These are phyloP conservation scores for Xestoiulus laeticollis DNA, from an alignment of 2,888 invertebrate species.

Conservation along the genomic window DNA sequence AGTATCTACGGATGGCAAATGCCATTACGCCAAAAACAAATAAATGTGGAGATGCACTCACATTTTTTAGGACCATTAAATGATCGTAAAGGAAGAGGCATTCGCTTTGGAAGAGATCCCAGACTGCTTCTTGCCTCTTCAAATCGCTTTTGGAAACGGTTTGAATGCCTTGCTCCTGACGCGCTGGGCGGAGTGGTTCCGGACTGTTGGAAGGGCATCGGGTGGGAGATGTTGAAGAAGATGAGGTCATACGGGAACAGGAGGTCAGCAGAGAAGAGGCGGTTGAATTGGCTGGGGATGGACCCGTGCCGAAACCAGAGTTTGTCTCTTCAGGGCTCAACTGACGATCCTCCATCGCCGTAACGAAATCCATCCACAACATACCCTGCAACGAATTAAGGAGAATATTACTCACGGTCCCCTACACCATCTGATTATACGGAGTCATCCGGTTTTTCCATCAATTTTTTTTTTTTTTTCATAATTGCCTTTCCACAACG, in stretches of 20 bases:
- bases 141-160: slow-evolving; percentile 60
- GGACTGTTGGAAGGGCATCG: slow-evolving; percentile 56
- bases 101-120: slow-evolving; percentile 73
- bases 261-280: slow-evolving; percentile 42
- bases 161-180: slow-evolving; percentile 56
- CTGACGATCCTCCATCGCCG: slow-evolving; percentile 57
- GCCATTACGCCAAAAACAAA: slow-evolving; percentile 34
- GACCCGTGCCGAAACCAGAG: neutral
- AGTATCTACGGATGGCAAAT: slow-evolving; percentile 1
- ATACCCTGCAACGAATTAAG: slow-evolving; percentile 60
- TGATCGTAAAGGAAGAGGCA: slow-evolving; percentile 71
- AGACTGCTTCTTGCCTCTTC: slow-evolving; percentile 69
- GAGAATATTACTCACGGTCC: neutral
- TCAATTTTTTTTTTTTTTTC: neutral
- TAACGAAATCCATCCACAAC: slow-evolving; percentile 65
- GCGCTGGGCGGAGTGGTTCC: slow-evolving; percentile 58
- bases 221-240: slow-evolving; percentile 54
- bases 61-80: slow-evolving; percentile 72
- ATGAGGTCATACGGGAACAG: slow-evolving; percentile 49
- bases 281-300: slow-evolving; percentile 21
- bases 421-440: neutral
- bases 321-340: slow-evolving; percentile 44
- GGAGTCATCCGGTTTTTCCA: too few relatives aligned
- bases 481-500: neutral
- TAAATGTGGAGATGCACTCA: slow-evolving; percentile 61